Conservation (phyloP, 2,113 vertebrate species). For the Phyllostomus hastatus region DNA sequence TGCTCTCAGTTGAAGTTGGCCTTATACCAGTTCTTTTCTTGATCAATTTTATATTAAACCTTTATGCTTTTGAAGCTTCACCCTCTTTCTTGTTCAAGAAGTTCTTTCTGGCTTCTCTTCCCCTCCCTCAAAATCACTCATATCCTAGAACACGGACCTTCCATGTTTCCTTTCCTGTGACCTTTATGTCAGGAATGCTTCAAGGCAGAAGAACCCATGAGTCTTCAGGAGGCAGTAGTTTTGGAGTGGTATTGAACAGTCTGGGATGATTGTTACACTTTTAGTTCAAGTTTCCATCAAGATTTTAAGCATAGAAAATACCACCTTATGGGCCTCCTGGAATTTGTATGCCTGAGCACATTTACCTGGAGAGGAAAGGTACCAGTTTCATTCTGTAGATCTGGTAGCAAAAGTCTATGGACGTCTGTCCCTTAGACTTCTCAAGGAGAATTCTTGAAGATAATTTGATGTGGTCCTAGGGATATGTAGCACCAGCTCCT, state of each 20-base stretch:
- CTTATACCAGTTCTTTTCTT: background rate
- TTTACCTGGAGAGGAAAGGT: background rate
- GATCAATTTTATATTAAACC: background rate
- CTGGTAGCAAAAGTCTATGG: background rate
- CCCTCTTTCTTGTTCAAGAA: background rate
- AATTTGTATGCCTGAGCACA: background rate
- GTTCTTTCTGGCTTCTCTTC: background rate
- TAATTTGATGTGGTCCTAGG: background rate
- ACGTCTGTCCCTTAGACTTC: background rate
- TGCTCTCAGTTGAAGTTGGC: background rate
- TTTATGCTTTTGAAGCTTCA: background rate
- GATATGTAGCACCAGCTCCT: background rate
- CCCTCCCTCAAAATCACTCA: background rate
- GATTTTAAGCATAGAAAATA: background rate
- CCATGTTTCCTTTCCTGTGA: background rate
- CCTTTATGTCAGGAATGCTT: background rate
- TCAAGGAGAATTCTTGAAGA: background rate
- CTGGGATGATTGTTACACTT: background rate
- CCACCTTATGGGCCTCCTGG: background rate
- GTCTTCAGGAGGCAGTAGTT: background rate
- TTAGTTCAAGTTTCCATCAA: background rate
- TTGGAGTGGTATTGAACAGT: background rate
- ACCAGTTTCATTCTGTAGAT: background rate
- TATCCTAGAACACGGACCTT: background rate
- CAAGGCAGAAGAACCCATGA: background rate